A percentile compares a stretch with the other conserved stretches of the same genome.
Evolutionary conservation across 2,888 invertebrate genomes (phyloP).

Genomic region (Microctonus brassicae): DNA sequence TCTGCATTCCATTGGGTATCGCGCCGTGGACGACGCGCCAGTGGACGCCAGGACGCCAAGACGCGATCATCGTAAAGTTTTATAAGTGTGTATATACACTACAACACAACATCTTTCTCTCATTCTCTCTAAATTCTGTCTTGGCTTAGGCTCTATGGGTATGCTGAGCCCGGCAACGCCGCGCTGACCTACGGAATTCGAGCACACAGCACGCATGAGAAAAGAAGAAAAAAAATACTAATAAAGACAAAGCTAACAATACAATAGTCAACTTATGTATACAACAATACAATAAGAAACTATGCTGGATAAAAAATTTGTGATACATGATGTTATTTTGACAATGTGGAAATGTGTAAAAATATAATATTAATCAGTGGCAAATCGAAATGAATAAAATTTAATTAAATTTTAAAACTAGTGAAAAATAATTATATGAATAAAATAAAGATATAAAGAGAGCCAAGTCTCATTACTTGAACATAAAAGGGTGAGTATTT

Average conservation of each 20-base stretch:
- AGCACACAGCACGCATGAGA: not conserved
- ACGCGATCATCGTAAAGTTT: constrained; percentile 39
- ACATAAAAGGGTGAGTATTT: constrained; percentile 53
- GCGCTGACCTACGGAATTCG: constrained; percentile 18
- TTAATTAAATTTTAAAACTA: no score
- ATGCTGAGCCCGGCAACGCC: not conserved
- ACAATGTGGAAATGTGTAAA: constrained; percentile 10
- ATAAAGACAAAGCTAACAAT: constrained; percentile 5
- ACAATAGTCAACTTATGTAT: not conserved
- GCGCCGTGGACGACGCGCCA: constrained; percentile 46
- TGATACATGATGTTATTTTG: constrained; percentile 19
- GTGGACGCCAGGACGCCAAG: constrained; percentile 59
- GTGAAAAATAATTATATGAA: no score
- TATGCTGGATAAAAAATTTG: no score
- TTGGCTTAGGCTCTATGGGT: not conserved
- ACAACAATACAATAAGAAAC: no score
- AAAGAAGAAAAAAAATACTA: constrained; percentile 7
- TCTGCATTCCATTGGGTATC: constrained; percentile 68
- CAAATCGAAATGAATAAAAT: no score
- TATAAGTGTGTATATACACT: constrained; percentile 27
- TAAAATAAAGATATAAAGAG: not conserved
- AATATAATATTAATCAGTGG: no score
- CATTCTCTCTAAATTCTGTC: not conserved
- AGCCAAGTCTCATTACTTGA: constrained; percentile 26
- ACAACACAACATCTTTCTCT: not conserved